Evolutionary conservation across 2,888 invertebrate species (phyloP).

Genomic region (Drosophila atroscutellata): DNA sequence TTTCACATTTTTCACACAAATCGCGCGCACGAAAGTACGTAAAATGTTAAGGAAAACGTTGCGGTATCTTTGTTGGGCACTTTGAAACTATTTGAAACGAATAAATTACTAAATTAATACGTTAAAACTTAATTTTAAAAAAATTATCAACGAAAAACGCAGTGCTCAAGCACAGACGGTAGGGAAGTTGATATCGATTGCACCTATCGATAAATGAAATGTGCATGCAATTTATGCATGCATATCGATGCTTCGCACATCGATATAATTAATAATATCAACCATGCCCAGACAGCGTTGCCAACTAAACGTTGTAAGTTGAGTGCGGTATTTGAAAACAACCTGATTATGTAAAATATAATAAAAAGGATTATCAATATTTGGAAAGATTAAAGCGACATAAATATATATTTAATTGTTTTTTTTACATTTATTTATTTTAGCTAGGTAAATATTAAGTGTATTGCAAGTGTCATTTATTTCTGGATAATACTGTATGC

Average conservation of each 20-base stretch:
- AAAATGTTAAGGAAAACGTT: slow-evolving; percentile 42
- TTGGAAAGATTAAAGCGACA: slow-evolving; percentile 51
- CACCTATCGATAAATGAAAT: slow-evolving; percentile 24
- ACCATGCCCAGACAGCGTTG: slow-evolving; percentile 32
- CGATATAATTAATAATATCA: slow-evolving; percentile 28
- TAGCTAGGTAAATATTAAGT: slow-evolving; percentile 60
- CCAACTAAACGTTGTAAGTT: slow-evolving; percentile 24
- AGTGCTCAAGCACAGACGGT: slow-evolving; percentile 69
- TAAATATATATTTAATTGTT: slow-evolving; percentile 30
- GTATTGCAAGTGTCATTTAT: slow-evolving; percentile 60
- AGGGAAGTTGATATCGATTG: slow-evolving; percentile 58
- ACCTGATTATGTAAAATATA: neutral
- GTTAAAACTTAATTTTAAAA: slow-evolving; percentile 74
- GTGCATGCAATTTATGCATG: slow-evolving; percentile 19
- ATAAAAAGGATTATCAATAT: slow-evolving; percentile 41
- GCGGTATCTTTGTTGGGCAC: slow-evolving; percentile 42
- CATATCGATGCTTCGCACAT: slow-evolving; percentile 2
- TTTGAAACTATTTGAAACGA: slow-evolving; percentile 69
- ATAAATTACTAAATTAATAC: slow-evolving; percentile 78
- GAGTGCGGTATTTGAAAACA: neutral
- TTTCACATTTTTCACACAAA: slow-evolving; percentile 66
- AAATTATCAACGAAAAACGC: slow-evolving; percentile 83
- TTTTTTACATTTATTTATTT: slow-evolving; percentile 61
- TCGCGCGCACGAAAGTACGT: slow-evolving; percentile 50
- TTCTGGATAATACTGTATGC: slow-evolving; percentile 70